Evolutionary conservation across 1,140 invertebrate genomes (phyloP), one percentile per base, ranked within the genome.

Genomic region (Pseudomyrmex gracilis): DNA sequence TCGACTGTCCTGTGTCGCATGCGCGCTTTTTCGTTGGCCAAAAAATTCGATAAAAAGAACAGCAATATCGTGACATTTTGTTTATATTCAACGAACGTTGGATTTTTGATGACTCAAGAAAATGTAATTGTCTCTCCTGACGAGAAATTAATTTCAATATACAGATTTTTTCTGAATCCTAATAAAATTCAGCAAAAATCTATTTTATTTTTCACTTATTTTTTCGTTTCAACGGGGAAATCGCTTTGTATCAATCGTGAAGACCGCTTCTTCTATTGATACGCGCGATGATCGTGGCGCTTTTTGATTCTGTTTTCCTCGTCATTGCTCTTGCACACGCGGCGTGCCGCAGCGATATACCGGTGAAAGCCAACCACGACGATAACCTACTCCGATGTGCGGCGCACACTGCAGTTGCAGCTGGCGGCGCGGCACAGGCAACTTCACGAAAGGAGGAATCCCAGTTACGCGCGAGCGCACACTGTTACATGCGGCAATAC

Each of bases 351-450:
- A 7, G 34, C 53, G 43, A 68, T 68, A 47, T 66, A 13, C 20
- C 22, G 78, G 86, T 83, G 86, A 87, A 86, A 86, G 85, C 86
- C 71, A 87, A 13, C 57, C 34, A 34, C 34, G 67, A 61, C 73
- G 85, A 86, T 87, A 87, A 86, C 85, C 86, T 78, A 87, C 87
- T 86, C 86, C 57, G 63, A 76, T 66, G 80, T 73, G 53, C 17
- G 64, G 45, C n/a, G 34, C 49, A 12, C 43, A 53, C 53, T 49
- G 57, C 71, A n/a, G 76, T 73, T 74, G 87, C 86, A 82, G 83
- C 86, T 82, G 76, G 71, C 55, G 34, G 78, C 51, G 34, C 34
- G 34, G 34, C 34, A 34, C 64, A 64, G 68, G 17, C 43, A 76
- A 24, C 73, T 49, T 76, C n/a, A 12, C 73, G 85, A 87, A 85